A percentile compares a stretch with the other conserved stretches of the same genome.
Conservation (phyloP, 2,113 vertebrate species). For the Malurus elegans region DNA sequence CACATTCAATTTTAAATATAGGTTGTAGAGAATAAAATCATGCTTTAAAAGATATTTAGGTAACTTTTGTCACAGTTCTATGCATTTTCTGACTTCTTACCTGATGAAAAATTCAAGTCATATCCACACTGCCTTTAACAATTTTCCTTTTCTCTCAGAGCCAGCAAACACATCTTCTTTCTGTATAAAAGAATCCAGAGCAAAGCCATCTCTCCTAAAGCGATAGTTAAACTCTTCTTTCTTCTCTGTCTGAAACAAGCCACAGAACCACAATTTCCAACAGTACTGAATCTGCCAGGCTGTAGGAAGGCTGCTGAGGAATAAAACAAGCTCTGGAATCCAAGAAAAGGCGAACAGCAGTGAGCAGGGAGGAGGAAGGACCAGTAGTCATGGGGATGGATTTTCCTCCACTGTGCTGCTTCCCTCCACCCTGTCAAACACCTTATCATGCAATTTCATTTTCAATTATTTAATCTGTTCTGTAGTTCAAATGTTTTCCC, state of each 20-base stretch:
- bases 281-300: neutral
- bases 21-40: neutral
- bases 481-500: slow-evolving; percentile 11
- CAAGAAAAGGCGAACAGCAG: neutral
- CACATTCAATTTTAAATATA: neutral
- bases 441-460: slow-evolving; percentile 41
- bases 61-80: neutral
- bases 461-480: slow-evolving; percentile 37
- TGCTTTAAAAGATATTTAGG: slow-evolving; percentile 20
- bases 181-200: neutral
- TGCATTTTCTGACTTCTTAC: slow-evolving; percentile 59
- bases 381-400: slow-evolving; percentile 53
- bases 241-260: slow-evolving; percentile 12
- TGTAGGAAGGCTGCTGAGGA: slow-evolving; percentile 13
- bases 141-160: slow-evolving; percentile 20
- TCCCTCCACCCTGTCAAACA: slow-evolving; percentile 14
- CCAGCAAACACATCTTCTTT: slow-evolving; percentile 15
- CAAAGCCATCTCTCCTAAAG: neutral
- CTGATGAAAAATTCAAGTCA: slow-evolving; percentile 53
- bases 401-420: neutral
- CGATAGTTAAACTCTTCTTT: neutral
- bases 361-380: slow-evolving; percentile 65
- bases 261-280: neutral
- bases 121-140: neutral
- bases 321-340: slow-evolving; percentile 55